Conservation (phyloP, 2,888 invertebrate genomes). For the Cryptocephalus moraei region DNA sequence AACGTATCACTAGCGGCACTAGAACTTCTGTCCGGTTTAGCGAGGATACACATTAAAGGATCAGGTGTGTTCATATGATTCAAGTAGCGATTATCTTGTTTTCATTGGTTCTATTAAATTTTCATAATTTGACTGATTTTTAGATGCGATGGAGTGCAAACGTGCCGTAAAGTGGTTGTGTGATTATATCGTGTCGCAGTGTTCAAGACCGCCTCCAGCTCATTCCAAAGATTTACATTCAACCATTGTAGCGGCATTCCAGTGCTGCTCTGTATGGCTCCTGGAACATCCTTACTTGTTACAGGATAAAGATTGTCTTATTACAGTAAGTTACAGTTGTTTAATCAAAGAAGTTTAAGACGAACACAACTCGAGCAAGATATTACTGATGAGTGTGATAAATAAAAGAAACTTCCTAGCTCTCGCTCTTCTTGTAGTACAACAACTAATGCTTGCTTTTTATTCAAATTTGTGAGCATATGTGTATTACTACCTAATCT, state of each 20-base stretch:
- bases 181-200: slow-evolving; percentile 93
- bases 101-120: too few species aligned
- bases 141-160: slow-evolving; percentile 82
- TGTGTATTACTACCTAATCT: too few species aligned
- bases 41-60: slow-evolving; percentile 78
- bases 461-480: too few species aligned
- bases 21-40: slow-evolving; percentile 82
- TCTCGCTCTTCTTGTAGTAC: too few species aligned
- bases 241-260: slow-evolving; percentile 85
- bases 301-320: slow-evolving; percentile 84
- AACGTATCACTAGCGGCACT: slow-evolving; percentile 89
- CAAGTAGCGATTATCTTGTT: too few species aligned
- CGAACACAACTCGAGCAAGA: too few species aligned
- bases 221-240: slow-evolving; percentile 93
- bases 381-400: too few species aligned
- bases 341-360: not conserved
- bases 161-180: slow-evolving; percentile 95
- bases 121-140: too few species aligned
- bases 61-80: slow-evolving; percentile 52
- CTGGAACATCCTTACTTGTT: slow-evolving; percentile 82
- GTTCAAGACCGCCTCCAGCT: slow-evolving; percentile 85
- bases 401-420: too few species aligned
- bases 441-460: too few species aligned
- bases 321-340: slow-evolving; percentile 50
- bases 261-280: slow-evolving; percentile 87